Evolutionary conservation across 1,140 invertebrate genomes (phyloP).

Genomic region (Drosophila asahinai): DNA sequence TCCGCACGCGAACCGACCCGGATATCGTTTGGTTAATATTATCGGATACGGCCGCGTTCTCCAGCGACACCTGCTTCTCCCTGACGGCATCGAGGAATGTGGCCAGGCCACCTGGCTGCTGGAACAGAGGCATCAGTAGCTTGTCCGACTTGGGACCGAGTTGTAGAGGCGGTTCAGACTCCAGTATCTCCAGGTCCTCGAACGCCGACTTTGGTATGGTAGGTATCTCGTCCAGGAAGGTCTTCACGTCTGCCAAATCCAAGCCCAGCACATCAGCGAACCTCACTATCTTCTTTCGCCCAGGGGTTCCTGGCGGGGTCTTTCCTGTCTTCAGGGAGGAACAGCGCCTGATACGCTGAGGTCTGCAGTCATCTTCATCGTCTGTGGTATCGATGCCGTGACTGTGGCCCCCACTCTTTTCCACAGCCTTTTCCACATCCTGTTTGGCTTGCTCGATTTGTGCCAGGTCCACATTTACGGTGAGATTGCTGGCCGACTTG

Average conservation of each 20-base stretch:
- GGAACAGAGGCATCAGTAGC: conserved; percentile 91
- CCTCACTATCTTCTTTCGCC: conserved; percentile 96
- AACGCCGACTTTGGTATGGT: conserved; percentile 94
- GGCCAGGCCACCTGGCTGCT: conserved; percentile 90
- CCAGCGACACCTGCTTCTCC: conserved; percentile 91
- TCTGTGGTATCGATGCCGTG: conserved; percentile 76
- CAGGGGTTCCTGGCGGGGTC: conserved; percentile 95
- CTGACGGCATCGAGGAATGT: conserved; percentile 93
- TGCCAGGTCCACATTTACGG: conserved; percentile 44
- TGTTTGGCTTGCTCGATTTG: conserved; percentile 62
- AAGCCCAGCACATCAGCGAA: conserved; percentile 97
- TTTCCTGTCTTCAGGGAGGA: conserved; percentile 96
- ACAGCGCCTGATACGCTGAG: conserved; percentile 90
- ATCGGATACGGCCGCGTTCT: conserved; percentile 92
- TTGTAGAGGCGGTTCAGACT: conserved; percentile 83
- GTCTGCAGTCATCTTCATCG: conserved; percentile 86
- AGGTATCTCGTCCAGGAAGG: conserved; percentile 95
- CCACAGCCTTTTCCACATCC: conserved; percentile 15
- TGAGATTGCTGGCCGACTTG: conserved; percentile 44
- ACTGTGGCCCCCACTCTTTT: conserved; percentile 38
- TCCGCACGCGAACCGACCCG: conserved; percentile 94
- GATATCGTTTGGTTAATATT: conserved; percentile 91
- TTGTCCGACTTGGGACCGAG: conserved; percentile 86
- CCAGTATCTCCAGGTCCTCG: conserved; percentile 87
- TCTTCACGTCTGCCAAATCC: conserved; percentile 95